A percentile compares a stretch with the other conserved stretches of the same genome.
Evolutionary conservation across 2,113 vertebrate species (phyloP).

Genomic region (Ophthalmolycus amberensis): DNA sequence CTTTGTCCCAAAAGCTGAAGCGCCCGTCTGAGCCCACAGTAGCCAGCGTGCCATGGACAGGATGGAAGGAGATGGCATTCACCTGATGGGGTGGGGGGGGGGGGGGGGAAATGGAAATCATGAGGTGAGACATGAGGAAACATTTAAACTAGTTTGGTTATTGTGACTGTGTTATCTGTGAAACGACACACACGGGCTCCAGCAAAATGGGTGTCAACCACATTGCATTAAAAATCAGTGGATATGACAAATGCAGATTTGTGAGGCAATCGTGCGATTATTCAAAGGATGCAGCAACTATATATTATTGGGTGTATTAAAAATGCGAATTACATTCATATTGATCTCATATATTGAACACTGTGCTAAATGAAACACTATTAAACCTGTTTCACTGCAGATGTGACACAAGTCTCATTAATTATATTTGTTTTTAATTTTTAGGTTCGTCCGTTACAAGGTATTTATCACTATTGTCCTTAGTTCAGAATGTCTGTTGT

Average conservation of each 20-base stretch:
- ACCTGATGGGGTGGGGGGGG: constrained; percentile 82
- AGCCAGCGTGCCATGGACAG: constrained; percentile 95
- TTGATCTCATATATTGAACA: not conserved
- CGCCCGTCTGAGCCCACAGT: constrained; percentile 97
- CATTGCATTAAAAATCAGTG: not conserved
- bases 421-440: not conserved
- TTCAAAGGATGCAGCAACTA: not conserved
- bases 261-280: not conserved
- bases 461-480: not conserved
- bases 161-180: not conserved
- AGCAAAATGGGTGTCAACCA: not conserved
- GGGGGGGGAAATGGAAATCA: not conserved
- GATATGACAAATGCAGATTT: not conserved
- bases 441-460: not conserved
- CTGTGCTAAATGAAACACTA: not conserved
- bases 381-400: not conserved
- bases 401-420: not conserved
- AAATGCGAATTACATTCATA: not conserved
- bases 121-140: not conserved
- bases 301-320: not conserved
- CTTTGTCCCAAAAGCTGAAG: constrained; percentile 99
- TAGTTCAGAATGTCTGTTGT: not conserved
- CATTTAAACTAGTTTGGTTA: not conserved
- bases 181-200: not conserved
- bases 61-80: constrained; percentile 97